Evolutionary conservation across 2,888 invertebrate genomes (phyloP).

Genomic region (Epistrophella euchroma): DNA sequence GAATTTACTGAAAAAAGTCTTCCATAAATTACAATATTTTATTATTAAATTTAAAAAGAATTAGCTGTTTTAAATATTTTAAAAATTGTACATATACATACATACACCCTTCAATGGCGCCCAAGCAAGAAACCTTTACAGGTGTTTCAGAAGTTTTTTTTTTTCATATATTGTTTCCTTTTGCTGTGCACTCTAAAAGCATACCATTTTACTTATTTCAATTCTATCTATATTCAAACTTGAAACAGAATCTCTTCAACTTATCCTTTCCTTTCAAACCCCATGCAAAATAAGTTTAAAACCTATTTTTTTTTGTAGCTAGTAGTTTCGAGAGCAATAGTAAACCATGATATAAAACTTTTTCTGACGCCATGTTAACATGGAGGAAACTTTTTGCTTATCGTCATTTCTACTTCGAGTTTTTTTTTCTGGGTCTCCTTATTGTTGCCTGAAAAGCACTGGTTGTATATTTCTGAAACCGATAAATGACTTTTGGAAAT

Average conservation of each 20-base stretch:
- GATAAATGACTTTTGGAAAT: constrained; percentile 60
- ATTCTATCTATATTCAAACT: not conserved
- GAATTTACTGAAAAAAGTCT: not conserved
- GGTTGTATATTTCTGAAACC: not conserved
- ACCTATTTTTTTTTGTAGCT: not conserved
- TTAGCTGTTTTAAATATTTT: no score
- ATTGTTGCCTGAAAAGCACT: not conserved
- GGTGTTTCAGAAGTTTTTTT: not conserved
- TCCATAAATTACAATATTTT: no score
- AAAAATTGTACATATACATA: no score
- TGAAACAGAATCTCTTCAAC: not conserved
- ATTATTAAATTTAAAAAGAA: no score
- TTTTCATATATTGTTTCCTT: not conserved
- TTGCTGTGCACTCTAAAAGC: not conserved
- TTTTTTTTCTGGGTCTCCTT: not conserved
- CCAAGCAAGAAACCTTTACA: not conserved
- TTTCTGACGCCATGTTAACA: constrained; percentile 65
- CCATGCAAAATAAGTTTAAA: constrained; percentile 9
- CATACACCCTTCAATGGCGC: not conserved
- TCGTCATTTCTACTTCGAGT: constrained; percentile 25
- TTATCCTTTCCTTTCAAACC: not conserved
- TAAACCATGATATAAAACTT: constrained; percentile 45
- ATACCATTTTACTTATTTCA: not conserved
- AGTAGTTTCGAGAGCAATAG: not conserved
- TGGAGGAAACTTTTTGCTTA: constrained; percentile 45